Conservation (phyloP, 1,140 invertebrate species). For the Ceratina japonica region DNA sequence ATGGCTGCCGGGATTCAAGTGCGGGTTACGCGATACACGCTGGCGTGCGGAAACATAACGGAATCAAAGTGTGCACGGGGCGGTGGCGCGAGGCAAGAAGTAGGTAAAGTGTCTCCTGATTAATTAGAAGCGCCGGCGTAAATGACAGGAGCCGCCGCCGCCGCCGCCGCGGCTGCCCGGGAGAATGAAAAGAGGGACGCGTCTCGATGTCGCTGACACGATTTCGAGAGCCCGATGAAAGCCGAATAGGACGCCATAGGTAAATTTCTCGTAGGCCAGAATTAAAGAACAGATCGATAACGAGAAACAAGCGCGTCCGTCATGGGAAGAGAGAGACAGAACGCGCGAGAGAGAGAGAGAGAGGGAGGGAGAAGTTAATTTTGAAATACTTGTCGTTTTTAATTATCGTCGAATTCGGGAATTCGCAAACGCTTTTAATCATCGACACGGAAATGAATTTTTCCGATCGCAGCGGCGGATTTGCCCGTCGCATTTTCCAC, state of each 20-base stretch:
- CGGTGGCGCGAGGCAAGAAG: slow-evolving; percentile 23
- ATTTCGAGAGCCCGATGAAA: slow-evolving; percentile 53
- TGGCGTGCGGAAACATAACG: slow-evolving; percentile 30
- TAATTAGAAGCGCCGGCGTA: slow-evolving; percentile 56
- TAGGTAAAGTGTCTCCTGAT: slow-evolving; percentile 56
- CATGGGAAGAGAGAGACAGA: not conserved
- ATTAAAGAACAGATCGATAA: slow-evolving; percentile 24
- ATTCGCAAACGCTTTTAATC: not conserved
- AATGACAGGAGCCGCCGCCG: slow-evolving; percentile 40
- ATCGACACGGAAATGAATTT: not conserved
- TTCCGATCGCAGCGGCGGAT: not conserved
- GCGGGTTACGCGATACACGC: slow-evolving; percentile 13
- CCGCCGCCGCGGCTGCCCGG: slow-evolving; percentile 3
- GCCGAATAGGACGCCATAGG: slow-evolving; percentile 15
- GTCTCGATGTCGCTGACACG: slow-evolving; percentile 36
- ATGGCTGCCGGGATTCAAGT: slow-evolving; percentile 8
- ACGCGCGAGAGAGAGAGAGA: not conserved
- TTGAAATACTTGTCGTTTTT: slow-evolving; percentile 17
- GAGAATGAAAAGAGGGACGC: slow-evolving; percentile 31
- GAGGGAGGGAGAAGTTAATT: not conserved
- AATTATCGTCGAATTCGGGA: not conserved
- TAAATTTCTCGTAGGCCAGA: slow-evolving; percentile 31
- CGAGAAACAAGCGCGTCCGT: not conserved
- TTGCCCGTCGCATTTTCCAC: not conserved
- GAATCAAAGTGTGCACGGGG: not conserved